phyloP scores from a whole-genome alignment of 2,888 invertebrate genomes.

The Caprella mutica region DNA sequence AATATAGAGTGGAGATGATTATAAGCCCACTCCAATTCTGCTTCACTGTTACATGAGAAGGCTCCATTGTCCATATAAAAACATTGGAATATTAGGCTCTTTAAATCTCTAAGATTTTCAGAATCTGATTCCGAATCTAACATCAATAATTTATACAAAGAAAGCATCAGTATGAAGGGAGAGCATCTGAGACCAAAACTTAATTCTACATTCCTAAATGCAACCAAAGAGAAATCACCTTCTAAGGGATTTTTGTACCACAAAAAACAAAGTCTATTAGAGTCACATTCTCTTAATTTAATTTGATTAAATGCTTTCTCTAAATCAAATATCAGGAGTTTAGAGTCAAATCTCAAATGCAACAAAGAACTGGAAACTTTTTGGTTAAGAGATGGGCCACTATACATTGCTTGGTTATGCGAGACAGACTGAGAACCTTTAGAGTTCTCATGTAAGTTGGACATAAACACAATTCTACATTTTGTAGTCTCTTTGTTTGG shows the following conservation, averaged over 20 bases:
- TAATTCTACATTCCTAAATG: background rate
- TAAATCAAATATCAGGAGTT: background rate
- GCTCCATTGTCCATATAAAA: slow-evolving; percentile 10
- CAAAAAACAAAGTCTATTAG: background rate
- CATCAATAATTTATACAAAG: slow-evolving; percentile 2
- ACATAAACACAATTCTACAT: too few species aligned
- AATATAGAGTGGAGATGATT: background rate
- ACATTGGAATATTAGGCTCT: background rate
- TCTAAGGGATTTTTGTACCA: background rate
- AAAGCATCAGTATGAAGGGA: background rate
- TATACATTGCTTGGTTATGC: slow-evolving; percentile 3
- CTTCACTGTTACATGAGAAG: background rate
- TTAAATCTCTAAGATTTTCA: background rate
- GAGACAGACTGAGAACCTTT: too few species aligned
- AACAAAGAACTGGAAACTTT: slow-evolving; percentile 1
- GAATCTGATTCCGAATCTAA: background rate
- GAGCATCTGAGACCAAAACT: slow-evolving; percentile 6
- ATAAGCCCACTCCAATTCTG: background rate
- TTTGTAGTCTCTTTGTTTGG: too few species aligned
- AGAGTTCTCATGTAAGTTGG: too few species aligned
- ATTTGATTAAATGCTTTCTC: background rate
- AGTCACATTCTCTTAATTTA: background rate
- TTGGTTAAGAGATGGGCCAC: slow-evolving; percentile 1
- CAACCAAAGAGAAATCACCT: background rate
- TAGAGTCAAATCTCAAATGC: background rate